These are phyloP conservation scores for Camptogramma bilineatum DNA, from an alignment of 2,888 invertebrate genomes.

Conservation along the genomic window DNA sequence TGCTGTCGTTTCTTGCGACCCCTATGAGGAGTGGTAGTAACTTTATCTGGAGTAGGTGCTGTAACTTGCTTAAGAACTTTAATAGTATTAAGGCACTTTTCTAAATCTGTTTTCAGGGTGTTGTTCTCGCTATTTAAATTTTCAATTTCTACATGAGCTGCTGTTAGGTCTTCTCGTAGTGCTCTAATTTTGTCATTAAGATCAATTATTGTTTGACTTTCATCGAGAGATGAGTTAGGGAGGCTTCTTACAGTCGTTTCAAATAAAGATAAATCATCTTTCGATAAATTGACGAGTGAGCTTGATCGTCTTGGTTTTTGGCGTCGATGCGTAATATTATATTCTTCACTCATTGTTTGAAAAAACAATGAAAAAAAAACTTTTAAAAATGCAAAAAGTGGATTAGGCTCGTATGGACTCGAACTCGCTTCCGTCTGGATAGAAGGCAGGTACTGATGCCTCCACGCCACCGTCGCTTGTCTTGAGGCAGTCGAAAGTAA, in stretches of 20 bases:
- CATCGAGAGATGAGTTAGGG: background rate
- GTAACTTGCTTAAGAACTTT: background rate
- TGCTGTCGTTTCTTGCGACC: background rate
- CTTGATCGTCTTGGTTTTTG: background rate
- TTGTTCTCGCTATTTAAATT: background rate
- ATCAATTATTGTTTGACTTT: background rate
- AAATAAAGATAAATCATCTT: conserved; percentile 1
- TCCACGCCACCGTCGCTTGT: too few species aligned
- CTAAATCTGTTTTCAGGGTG: background rate
- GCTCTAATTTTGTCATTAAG: background rate
- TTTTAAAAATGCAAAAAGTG: too few species aligned
- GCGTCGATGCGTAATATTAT: background rate
- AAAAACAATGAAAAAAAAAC: too few species aligned
- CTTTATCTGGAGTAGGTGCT: background rate
- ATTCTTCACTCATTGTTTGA: background rate
- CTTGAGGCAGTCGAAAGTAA: too few species aligned
- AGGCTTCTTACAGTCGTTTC: background rate
- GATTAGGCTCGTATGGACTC: too few species aligned
- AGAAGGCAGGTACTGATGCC: too few species aligned
- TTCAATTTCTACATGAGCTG: background rate
- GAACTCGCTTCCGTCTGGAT: too few species aligned
- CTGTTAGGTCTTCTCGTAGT: background rate
- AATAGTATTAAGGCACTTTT: background rate
- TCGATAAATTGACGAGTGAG: background rate
- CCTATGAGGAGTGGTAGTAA: background rate